phyloP scores from a whole-genome alignment of 2,113 vertebrate genomes.

The Lepisosteus osseus region DNA sequence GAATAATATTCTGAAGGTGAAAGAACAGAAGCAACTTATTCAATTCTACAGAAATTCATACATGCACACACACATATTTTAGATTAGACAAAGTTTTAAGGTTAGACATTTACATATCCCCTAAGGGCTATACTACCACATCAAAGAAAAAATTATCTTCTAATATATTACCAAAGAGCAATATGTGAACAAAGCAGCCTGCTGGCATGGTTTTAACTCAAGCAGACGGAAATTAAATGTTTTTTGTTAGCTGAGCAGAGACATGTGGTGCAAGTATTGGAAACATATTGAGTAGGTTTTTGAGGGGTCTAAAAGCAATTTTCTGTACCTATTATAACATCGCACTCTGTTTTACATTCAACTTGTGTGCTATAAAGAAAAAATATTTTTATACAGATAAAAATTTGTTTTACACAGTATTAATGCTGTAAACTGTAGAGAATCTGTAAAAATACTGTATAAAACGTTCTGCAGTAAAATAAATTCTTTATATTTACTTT shows the following conservation, averaged over 20 bases:
- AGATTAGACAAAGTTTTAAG: not conserved
- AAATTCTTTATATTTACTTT: no score
- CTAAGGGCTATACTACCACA: constrained; percentile 4
- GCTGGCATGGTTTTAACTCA: not conserved
- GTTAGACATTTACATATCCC: not conserved
- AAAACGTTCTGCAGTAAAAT: no score
- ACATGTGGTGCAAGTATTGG: constrained; percentile 6
- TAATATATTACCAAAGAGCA: constrained; percentile 15
- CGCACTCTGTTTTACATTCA: no score
- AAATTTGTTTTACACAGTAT: no score
- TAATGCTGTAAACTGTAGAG: no score
- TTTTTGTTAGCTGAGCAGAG: not conserved
- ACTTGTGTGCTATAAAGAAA: no score
- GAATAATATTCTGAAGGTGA: not conserved
- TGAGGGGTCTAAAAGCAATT: no score
- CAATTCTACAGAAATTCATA: constrained; percentile 5
- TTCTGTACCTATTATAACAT: no score
- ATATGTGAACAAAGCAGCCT: not conserved
- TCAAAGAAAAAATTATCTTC: constrained; percentile 16
- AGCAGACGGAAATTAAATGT: constrained; percentile 25
- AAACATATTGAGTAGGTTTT: constrained; percentile 18
- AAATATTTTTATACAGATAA: no score
- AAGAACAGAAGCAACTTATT: not conserved
- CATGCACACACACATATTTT: not conserved
- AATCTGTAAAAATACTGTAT: no score